Conservation (phyloP, 2,113 vertebrate species). For the Mohoua ochrocephala region DNA sequence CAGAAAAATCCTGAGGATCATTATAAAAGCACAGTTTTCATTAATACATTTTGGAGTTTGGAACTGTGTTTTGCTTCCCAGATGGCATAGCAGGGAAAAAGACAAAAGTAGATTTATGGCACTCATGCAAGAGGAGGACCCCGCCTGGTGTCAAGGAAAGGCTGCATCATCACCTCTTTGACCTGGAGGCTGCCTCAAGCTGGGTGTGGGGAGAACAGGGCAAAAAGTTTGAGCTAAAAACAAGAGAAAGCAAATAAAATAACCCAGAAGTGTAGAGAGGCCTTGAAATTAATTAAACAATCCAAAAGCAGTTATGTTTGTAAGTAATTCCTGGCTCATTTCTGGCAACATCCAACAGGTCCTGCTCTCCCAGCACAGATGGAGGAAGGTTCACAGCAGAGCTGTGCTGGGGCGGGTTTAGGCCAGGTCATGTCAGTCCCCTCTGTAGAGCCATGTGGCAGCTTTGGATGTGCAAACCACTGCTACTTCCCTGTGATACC, state of each 20-base stretch:
- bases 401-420: not conserved
- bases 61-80: not conserved
- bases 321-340: not conserved
- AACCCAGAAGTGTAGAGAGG: not conserved
- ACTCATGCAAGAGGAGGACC: not conserved
- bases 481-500: not conserved
- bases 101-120: not conserved
- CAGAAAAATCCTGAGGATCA: not conserved
- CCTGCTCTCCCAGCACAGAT: not conserved
- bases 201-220: not conserved
- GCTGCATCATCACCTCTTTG: not conserved
- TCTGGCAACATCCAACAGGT: not conserved
- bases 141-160: not conserved
- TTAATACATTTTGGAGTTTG: not conserved
- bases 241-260: not conserved
- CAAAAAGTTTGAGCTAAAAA: not conserved
- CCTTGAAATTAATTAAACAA: not conserved
- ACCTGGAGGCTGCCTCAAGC: not conserved
- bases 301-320: not conserved
- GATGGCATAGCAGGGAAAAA: not conserved
- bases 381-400: not conserved
- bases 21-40: not conserved
- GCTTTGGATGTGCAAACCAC: not conserved
- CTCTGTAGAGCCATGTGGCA: not conserved
- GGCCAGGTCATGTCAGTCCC: not conserved